Conservation (phyloP, 2,113 vertebrate genomes). For the Protobothrops flavoviridis region DNA sequence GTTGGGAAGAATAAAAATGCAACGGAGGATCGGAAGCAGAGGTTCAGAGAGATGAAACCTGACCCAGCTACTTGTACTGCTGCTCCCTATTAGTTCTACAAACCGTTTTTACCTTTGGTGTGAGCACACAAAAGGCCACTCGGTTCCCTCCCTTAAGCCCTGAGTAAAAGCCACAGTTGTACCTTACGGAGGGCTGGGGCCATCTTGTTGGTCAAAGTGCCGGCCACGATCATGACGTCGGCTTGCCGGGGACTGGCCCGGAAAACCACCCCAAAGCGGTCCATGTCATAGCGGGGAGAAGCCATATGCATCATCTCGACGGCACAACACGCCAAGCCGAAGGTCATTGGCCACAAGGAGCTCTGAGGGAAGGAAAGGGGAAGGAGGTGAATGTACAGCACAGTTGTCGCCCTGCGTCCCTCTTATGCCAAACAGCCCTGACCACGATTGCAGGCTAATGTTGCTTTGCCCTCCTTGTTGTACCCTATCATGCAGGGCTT, state of each 20-base stretch:
- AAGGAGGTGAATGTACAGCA: neutral
- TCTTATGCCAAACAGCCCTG: neutral
- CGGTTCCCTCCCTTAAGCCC: neutral
- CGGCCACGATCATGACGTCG: slow-evolving; percentile 96
- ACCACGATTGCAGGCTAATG: neutral
- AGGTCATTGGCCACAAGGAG: slow-evolving; percentile 97
- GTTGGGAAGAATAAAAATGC: too few species aligned
- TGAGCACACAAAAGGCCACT: neutral
- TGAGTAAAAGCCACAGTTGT: rapidly evolving
- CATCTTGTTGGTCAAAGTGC: slow-evolving; percentile 97
- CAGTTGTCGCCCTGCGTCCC: too few species aligned
- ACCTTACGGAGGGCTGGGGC: slow-evolving; percentile 94
- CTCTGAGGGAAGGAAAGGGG: slow-evolving; percentile 66
- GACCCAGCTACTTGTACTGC: neutral
- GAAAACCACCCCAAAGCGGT: slow-evolving; percentile 95
- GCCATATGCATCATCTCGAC: slow-evolving; percentile 99
- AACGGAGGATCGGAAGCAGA: too few species aligned
- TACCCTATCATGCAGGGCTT: neutral
- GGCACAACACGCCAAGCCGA: slow-evolving; percentile 92
- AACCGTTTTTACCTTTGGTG: neutral
- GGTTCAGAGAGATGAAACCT: neutral
- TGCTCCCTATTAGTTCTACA: neutral
- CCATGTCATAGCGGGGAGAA: slow-evolving; percentile 94
- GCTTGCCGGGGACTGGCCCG: slow-evolving; percentile 91
- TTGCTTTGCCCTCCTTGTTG: neutral